These are phyloP conservation scores for Thunnus albacares DNA, from an alignment of 2,797 vertebrate species.

Conservation along the genomic window DNA sequence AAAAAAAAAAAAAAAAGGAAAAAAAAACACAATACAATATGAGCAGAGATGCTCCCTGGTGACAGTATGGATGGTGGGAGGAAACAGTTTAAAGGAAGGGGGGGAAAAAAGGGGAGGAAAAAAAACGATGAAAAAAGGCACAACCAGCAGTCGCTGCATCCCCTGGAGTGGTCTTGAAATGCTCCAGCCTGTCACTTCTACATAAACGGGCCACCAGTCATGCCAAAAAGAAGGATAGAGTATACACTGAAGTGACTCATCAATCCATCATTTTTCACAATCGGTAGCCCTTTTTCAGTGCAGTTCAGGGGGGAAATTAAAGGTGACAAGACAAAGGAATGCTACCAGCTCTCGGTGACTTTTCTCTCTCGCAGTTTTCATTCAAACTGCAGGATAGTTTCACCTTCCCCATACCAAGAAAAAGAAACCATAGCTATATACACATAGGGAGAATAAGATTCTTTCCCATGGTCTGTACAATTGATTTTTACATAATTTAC, in stretches of 20 bases:
- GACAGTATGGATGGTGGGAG: slow-evolving; percentile 67
- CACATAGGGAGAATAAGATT: slow-evolving; percentile 76
- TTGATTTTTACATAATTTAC: slow-evolving; percentile 88
- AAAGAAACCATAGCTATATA: slow-evolving; percentile 81
- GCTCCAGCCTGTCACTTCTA: slow-evolving; percentile 64
- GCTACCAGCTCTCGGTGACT: slow-evolving; percentile 68
- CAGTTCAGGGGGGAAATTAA: slow-evolving; percentile 44
- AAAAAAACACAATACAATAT: slow-evolving; percentile 35
- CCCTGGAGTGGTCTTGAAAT: slow-evolving; percentile 64
- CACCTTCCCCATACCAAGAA: slow-evolving; percentile 73
- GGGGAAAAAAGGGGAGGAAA: slow-evolving; percentile 5
- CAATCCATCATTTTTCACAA: slow-evolving; percentile 52
- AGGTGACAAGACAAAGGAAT: slow-evolving; percentile 68
- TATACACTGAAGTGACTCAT: slow-evolving; percentile 44
- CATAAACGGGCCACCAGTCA: slow-evolving; percentile 56
- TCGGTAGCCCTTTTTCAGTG: slow-evolving; percentile 61
- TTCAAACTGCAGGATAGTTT: slow-evolving; percentile 61
- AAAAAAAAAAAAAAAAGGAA: slow-evolving; percentile 40
- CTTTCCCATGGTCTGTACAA: slow-evolving; percentile 87
- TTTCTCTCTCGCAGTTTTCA: slow-evolving; percentile 49
- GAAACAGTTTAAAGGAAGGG: slow-evolving; percentile 55
- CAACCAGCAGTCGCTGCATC: slow-evolving; percentile 80
- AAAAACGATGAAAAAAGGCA: slow-evolving; percentile 79
- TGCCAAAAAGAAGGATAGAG: slow-evolving; percentile 49
- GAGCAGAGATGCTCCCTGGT: slow-evolving; percentile 79